Conservation (phyloP, 2,888 invertebrate species). For the Drosophila yooni region DNA sequence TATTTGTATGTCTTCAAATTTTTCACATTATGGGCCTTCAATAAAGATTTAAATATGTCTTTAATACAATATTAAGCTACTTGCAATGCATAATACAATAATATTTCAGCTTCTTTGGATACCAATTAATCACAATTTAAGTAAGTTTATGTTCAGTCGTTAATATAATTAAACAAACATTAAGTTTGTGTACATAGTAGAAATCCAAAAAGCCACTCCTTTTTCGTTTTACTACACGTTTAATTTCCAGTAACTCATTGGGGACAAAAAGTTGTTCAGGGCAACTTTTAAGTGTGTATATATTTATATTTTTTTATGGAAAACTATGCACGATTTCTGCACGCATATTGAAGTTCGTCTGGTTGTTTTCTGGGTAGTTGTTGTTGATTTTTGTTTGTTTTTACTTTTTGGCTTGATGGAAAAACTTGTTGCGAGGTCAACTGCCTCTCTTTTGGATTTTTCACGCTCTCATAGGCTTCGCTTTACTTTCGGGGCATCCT, state of each 20-base stretch:
- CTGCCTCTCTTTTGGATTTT: slow-evolving; percentile 73
- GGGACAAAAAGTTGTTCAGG: slow-evolving; percentile 52
- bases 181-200: neutral
- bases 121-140: neutral
- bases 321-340: slow-evolving; percentile 64
- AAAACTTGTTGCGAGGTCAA: slow-evolving; percentile 78
- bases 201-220: neutral
- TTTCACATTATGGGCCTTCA: neutral
- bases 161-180: neutral
- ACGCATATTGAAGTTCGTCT: slow-evolving; percentile 70
- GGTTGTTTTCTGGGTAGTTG: slow-evolving; percentile 25
- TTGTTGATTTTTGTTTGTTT: slow-evolving; percentile 12
- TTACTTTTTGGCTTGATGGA: slow-evolving; percentile 48
- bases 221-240: neutral
- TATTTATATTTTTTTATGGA: slow-evolving; percentile 30
- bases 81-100: neutral
- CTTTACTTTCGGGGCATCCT: slow-evolving; percentile 73
- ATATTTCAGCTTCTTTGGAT: neutral
- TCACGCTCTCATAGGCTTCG: slow-evolving; percentile 59
- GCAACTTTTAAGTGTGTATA: slow-evolving; percentile 45
- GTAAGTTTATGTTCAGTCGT: neutral
- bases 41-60: neutral
- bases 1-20: neutral
- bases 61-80: neutral
- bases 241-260: slow-evolving; percentile 5